These are phyloP conservation scores for Aleiodes alternator DNA, from an alignment of 2,888 invertebrate species.

Conservation along the genomic window DNA sequence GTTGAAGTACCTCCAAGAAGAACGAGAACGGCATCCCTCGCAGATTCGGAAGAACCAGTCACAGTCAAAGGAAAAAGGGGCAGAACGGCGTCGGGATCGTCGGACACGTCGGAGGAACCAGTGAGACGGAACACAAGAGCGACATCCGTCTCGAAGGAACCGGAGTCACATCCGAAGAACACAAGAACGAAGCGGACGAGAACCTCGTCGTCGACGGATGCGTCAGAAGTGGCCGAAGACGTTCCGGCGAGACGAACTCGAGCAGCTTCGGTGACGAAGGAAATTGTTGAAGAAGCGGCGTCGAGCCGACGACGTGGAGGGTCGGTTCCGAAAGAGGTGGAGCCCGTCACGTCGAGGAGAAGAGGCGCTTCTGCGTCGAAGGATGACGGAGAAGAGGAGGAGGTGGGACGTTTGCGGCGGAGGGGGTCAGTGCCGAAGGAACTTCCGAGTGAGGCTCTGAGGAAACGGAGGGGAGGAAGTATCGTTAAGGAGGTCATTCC, in stretches of 20 bases:
- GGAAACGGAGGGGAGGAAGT: constrained; percentile 52
- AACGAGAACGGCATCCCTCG: constrained; percentile 37
- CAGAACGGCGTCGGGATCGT: neutral
- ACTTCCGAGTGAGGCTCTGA: constrained; percentile 48
- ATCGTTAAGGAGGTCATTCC: constrained; percentile 58
- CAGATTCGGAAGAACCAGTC: constrained; percentile 14
- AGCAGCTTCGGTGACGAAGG: constrained; percentile 43
- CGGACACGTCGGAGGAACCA: neutral
- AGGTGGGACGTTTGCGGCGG: constrained; percentile 51
- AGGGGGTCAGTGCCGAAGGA: constrained; percentile 66
- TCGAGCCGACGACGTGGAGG: constrained; percentile 36
- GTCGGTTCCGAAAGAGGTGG: constrained; percentile 41
- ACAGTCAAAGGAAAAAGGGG: neutral
- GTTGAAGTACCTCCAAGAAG: constrained; percentile 10
- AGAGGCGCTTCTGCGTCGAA: constrained; percentile 52
- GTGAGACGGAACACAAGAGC: constrained; percentile 2
- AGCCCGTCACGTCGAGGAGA: constrained; percentile 40
- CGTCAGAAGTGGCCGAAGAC: neutral
- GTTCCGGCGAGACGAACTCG: neutral
- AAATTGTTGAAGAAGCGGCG: constrained; percentile 30
- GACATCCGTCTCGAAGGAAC: constrained; percentile 34
- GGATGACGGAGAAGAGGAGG: constrained; percentile 43
- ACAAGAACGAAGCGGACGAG: constrained; percentile 24
- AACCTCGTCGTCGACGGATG: neutral
- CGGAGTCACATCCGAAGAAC: neutral